These are phyloP conservation scores for Thaleichthys pacificus DNA, from an alignment of 2,797 vertebrate species.

Conservation along the genomic window DNA sequence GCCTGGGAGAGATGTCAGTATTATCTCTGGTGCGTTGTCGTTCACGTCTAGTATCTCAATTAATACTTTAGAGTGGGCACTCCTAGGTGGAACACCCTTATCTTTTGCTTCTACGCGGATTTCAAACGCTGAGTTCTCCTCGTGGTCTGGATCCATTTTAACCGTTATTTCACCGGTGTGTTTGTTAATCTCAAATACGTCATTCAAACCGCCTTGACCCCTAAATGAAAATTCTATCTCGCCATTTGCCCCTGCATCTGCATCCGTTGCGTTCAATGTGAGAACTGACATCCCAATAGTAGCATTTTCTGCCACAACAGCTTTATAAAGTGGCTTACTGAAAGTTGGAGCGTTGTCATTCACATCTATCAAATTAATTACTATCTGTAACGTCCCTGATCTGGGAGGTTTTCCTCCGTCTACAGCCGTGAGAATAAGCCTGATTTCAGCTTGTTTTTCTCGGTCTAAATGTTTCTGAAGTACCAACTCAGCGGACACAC, in stretches of 20 bases:
- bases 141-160: constrained; percentile 39
- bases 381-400: constrained; percentile 51
- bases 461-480: constrained; percentile 23
- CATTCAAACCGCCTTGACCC: constrained; percentile 30
- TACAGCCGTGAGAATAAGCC: constrained; percentile 52
- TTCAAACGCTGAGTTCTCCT: constrained; percentile 21
- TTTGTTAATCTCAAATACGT: constrained; percentile 15
- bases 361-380: constrained; percentile 48
- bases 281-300: constrained; percentile 8
- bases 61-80: constrained; percentile 1
- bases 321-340: constrained; percentile 41
- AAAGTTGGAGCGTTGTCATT: constrained; percentile 65
- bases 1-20: neutral
- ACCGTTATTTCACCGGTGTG: constrained; percentile 40
- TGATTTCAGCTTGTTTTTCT: constrained; percentile 27
- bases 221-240: constrained; percentile 56
- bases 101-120: constrained; percentile 22
- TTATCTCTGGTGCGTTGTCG: constrained; percentile 3
- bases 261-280: constrained; percentile 34
- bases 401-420: constrained; percentile 52
- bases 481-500: constrained; percentile 18
- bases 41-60: neutral
- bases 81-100: neutral
- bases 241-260: constrained; percentile 39
- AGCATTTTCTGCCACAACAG: constrained; percentile 44